Evolutionary conservation across 2,113 vertebrate genomes (phyloP).

Genomic region (Lycaon pictus): DNA sequence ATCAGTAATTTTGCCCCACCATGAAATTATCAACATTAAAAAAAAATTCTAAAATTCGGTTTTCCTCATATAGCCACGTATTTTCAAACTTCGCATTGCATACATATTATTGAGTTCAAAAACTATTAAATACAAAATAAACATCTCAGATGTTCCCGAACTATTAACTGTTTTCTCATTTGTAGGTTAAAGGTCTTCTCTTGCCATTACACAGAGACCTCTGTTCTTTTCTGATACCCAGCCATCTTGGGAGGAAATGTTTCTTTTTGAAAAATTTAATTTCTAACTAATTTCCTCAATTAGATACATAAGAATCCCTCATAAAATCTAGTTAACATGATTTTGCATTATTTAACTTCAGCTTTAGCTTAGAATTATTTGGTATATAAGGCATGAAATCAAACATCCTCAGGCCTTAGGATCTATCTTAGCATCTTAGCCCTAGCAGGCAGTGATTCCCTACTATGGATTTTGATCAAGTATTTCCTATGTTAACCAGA

Average conservation of each 20-base stretch:
- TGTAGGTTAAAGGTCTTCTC: background rate
- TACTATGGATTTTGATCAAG: background rate
- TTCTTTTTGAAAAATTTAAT: conserved; percentile 28
- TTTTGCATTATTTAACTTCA: background rate
- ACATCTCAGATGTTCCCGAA: background rate
- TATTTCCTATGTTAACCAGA: background rate
- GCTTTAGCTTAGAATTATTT: background rate
- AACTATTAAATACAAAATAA: background rate
- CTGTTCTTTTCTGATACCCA: background rate
- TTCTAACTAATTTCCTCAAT: background rate
- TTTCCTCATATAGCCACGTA: background rate
- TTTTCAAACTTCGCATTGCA: background rate
- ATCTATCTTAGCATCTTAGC: background rate
- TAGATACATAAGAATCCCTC: background rate
- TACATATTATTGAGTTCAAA: background rate
- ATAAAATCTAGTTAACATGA: background rate
- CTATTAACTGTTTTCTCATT: background rate
- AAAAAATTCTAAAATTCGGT: background rate
- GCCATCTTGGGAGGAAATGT: background rate
- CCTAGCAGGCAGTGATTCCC: background rate
- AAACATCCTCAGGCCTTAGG: background rate
- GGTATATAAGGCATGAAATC: background rate
- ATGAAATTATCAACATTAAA: background rate
- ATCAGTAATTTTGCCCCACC: background rate
- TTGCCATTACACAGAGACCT: background rate